Evolutionary conservation across 2,797 vertebrate genomes (phyloP).

Genomic region (Lacerta viridis): DNA sequence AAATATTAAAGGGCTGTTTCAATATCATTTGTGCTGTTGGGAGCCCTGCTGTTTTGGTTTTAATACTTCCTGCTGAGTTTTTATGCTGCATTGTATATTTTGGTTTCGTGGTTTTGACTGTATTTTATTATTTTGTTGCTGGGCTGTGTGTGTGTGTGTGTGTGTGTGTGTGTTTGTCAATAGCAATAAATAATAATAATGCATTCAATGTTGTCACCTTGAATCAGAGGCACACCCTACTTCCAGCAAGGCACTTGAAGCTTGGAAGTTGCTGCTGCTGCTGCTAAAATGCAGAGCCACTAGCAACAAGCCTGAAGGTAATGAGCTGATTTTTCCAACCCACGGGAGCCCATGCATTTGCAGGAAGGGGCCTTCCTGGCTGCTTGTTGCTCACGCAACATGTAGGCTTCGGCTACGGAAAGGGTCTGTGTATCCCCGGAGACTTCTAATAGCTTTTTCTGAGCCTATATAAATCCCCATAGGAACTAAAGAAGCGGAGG

Average conservation of each 20-base stretch:
- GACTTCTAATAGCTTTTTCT: constrained; percentile 41
- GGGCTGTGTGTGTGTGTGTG: no score
- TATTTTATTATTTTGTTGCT: not conserved
- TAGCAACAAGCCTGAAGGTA: constrained; percentile 7
- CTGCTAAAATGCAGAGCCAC: not conserved
- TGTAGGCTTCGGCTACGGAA: constrained; percentile 8
- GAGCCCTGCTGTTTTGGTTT: no score
- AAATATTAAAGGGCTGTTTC: no score
- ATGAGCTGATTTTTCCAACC: constrained; percentile 29
- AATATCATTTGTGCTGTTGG: no score
- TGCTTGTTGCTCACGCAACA: constrained; percentile 13
- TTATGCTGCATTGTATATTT: no score
- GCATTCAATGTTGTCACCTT: not conserved
- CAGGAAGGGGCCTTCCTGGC: constrained; percentile 23
- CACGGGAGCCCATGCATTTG: constrained; percentile 11
- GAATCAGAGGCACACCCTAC: not conserved
- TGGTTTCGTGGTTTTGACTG: not conserved
- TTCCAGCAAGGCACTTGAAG: not conserved
- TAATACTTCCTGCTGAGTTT: no score
- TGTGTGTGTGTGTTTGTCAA: no score
- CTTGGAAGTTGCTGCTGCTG: constrained; percentile 10
- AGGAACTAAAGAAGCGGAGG: not conserved
- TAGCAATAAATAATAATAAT: not conserved
- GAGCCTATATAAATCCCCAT: constrained; percentile 7
- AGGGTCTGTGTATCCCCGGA: not conserved